These are phyloP conservation scores for Beaufortia kweichowensis DNA, from an alignment of 2,113 vertebrate species.

Conservation along the genomic window DNA sequence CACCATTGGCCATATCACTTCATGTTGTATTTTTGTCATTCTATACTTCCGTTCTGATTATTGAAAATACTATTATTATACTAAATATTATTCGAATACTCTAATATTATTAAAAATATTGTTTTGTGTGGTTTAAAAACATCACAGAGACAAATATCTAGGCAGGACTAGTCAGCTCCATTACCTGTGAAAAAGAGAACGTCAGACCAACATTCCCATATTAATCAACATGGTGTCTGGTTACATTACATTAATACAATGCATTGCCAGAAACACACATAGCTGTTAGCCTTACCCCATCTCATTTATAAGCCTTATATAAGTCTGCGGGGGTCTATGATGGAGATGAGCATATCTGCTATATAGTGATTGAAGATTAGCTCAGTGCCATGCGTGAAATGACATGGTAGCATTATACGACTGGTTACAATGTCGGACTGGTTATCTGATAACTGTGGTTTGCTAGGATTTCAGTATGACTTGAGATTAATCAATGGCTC, in stretches of 20 bases:
- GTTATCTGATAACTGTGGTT: constrained; percentile 33
- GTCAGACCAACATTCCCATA: constrained; percentile 68
- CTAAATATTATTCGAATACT: no score
- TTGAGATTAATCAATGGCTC: constrained; percentile 28
- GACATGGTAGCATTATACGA: constrained; percentile 55
- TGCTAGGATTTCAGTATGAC: constrained; percentile 34
- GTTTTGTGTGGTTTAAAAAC: constrained; percentile 23
- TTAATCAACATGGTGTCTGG: constrained; percentile 64
- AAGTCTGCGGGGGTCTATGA: constrained; percentile 48
- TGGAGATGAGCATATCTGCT: constrained; percentile 11
- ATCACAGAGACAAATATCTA: constrained; percentile 23
- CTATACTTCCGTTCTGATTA: no score
- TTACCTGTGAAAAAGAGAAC: constrained; percentile 59
- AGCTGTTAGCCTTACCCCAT: constrained; percentile 62
- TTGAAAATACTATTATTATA: no score
- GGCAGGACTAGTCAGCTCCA: constrained; percentile 55
- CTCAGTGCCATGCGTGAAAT: constrained; percentile 65
- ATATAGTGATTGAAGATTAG: constrained; percentile 26
- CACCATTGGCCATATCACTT: no score
- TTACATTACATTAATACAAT: constrained; percentile 36
- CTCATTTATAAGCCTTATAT: constrained; percentile 64
- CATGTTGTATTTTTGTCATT: no score
- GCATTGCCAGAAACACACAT: constrained; percentile 18
- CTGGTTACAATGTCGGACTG: constrained; percentile 5
- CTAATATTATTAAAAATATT: no score